Conservation (phyloP, 1,140 invertebrate genomes). For the Pseudomyrmex sp. region DNA sequence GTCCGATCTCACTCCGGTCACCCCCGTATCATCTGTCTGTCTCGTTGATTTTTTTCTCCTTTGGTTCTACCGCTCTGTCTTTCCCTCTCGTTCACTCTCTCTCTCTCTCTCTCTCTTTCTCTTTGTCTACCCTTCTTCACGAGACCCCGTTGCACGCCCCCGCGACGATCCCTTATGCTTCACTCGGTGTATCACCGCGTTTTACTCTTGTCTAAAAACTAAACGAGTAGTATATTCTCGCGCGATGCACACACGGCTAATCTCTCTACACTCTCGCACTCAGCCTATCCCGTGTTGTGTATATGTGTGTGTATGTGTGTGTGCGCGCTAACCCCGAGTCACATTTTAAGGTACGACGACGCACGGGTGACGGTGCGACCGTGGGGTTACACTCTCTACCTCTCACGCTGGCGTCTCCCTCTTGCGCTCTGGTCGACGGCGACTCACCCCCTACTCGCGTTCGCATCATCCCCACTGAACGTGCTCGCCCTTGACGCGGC, state of each 20-base stretch:
- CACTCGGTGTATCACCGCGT: conserved; percentile 29
- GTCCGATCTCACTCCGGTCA: conserved; percentile 28
- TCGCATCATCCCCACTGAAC: conserved; percentile 17
- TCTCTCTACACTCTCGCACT: conserved; percentile 41
- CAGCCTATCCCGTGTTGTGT: conserved; percentile 22
- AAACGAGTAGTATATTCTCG: conserved; percentile 40
- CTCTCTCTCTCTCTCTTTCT: not conserved
- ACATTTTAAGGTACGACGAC: conserved; percentile 55
- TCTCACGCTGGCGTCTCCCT: conserved; percentile 53
- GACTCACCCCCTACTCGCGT: conserved; percentile 22
- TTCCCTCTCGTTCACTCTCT: not conserved
- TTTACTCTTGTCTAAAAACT: conserved; percentile 35
- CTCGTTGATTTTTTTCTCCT: not conserved
- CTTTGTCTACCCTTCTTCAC: not conserved
- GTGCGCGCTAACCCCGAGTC: conserved; percentile 46
- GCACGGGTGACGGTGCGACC: conserved; percentile 53
- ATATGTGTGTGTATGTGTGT: not conserved
- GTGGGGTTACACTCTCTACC: conserved; percentile 57
- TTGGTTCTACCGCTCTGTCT: not conserved
- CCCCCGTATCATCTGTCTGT: conserved; percentile 28
- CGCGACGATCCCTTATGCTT: not conserved
- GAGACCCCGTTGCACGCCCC: conserved; percentile 35
- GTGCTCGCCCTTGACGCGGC: conserved; percentile 41
- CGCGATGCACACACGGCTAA: conserved; percentile 25
- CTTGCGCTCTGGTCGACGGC: conserved; percentile 43